These are phyloP conservation scores for Philereme transversata DNA, from an alignment of 2,888 invertebrate species.

Conservation along the genomic window DNA sequence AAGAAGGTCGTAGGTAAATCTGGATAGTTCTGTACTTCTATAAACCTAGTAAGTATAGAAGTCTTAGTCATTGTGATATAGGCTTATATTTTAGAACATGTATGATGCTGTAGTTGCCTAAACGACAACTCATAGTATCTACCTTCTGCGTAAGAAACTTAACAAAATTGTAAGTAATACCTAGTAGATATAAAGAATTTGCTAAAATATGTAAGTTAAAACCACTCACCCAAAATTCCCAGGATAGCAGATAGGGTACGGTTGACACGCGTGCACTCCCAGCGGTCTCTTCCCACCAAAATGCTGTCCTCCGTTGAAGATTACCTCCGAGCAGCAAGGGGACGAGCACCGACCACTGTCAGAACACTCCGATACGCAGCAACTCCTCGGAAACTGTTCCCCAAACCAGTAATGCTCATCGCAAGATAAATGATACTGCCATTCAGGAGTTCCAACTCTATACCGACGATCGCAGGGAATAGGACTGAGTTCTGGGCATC, in stretches of 20 bases:
- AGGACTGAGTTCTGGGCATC: conserved; percentile 65
- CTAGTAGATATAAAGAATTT: no score
- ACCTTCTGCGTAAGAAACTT: no score
- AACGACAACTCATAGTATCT: no score
- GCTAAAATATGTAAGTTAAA: background rate
- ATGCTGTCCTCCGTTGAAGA: conserved; percentile 80
- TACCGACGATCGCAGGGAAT: conserved; percentile 63
- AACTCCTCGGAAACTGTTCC: conserved; percentile 61
- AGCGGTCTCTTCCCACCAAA: conserved; percentile 65
- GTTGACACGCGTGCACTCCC: conserved; percentile 61
- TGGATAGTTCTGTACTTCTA: no score
- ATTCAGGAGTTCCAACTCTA: conserved; percentile 61
- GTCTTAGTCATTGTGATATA: no score
- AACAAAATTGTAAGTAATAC: no score
- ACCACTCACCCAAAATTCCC: conserved; percentile 75
- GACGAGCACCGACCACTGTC: conserved; percentile 78
- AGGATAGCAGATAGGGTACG: conserved; percentile 68
- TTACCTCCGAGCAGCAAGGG: conserved; percentile 80
- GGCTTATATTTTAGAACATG: no score
- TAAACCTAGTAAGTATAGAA: no score
- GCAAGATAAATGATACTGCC: conserved; percentile 64
- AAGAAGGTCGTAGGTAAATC: no score
- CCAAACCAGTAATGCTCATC: conserved; percentile 65
- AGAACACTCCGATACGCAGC: conserved; percentile 65
- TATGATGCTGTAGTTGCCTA: no score